Base-by-base conservation (phyloP, 2,113 vertebrate species). In the Crypturellus undulatus region DNA sequence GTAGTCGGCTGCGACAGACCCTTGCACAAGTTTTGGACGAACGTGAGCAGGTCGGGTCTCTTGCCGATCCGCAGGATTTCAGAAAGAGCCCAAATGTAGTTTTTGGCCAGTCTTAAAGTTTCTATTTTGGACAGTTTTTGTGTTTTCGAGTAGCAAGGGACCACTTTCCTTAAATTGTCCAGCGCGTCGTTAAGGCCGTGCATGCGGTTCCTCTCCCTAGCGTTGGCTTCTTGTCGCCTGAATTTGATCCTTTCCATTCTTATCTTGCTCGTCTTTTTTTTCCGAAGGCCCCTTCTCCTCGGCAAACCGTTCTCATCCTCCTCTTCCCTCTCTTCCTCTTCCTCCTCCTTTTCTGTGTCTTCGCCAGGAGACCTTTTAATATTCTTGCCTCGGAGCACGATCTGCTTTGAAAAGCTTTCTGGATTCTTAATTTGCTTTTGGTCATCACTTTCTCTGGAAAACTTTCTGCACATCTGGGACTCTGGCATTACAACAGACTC, bases 61-160 rank as follows among this genome's bases (percentile, higher is more conserved):
- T 99, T 99, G 84, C 99, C 99, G 19, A 99, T 98, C 90, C 99
- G 98, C 91, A 99, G 98, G 62, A 99, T 99, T 98, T 99, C 99
- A 11, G 99, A 99, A 95, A 99, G 98, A 96, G 99, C 99, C 99
- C 99, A 99, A 97, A 99, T 99, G 97, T 99, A 99, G 96, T 99
- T 99, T 97, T 99, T 99, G 64, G 99, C 99, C 92, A 99, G 97
- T 93, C 99, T 98, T 76, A 99, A 97, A 45, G 99, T 99, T 98
- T 99, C 99, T 85, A 99, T 99, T 97, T 99, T 99, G 92, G 99
- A 99, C 38, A 99, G 99, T 98, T 99, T 99, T 92, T 99, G 99
- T 86, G 99, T 99, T 97, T 99, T 99, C 56, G 99, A 99, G 97
- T 99, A 99, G 89, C 99, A 99, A 60, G 99, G 99, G 94, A 99